Conservation (phyloP, 92 coral and sea anemone genomes). For the Palythoa grandiflora region DNA sequence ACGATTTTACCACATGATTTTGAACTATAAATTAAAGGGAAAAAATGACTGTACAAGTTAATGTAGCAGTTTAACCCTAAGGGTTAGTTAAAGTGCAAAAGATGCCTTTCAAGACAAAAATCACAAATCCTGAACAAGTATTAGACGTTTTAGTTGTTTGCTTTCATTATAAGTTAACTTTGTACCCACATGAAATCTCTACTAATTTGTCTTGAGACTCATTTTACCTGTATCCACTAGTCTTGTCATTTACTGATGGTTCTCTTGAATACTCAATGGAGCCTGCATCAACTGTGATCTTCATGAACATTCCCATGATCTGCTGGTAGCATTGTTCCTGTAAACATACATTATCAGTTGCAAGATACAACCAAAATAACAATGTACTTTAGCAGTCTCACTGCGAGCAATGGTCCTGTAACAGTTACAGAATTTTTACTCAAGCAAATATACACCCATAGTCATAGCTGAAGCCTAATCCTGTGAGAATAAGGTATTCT, state of each 20-base stretch:
- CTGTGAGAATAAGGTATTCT: background rate
- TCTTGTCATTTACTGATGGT: conserved; percentile 88
- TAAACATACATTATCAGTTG: background rate
- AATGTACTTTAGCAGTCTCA: background rate
- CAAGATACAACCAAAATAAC: too few species aligned
- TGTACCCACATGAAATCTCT: too few species aligned
- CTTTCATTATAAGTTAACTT: too few species aligned
- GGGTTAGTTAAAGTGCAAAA: too few species aligned
- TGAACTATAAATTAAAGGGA: too few species aligned
- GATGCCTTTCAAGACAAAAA: too few species aligned
- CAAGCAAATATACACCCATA: background rate
- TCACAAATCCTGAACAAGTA: too few species aligned
- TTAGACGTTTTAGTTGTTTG: too few species aligned
- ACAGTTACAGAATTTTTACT: background rate
- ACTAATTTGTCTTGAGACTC: background rate
- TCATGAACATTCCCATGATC: conserved; percentile 97
- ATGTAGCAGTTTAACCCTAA: too few species aligned
- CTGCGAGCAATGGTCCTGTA: background rate
- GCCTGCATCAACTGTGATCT: conserved; percentile 94
- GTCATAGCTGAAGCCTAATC: background rate
- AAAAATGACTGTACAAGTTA: too few species aligned
- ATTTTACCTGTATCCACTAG: conserved; percentile 91
- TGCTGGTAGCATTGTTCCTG: conserved; percentile 97
- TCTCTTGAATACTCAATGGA: conserved; percentile 96
- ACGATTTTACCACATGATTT: too few species aligned